Evolutionary conservation across 2,888 invertebrate genomes (phyloP).

Genomic region (Cheilosia vernalis): DNA sequence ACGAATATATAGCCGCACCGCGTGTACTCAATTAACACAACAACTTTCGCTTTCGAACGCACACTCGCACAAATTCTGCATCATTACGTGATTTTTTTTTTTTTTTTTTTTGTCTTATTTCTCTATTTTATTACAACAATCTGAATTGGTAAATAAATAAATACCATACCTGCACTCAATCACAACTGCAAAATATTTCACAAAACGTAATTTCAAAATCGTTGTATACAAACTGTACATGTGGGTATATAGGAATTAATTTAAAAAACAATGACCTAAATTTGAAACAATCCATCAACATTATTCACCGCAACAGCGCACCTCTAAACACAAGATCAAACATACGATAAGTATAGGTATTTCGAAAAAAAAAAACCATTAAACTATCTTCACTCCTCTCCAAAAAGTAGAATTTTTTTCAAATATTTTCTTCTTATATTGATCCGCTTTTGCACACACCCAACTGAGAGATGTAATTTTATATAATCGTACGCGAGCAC

Average conservation of each 20-base stretch:
- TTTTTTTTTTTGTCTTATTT: slow-evolving; percentile 15
- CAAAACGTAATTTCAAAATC: slow-evolving; percentile 37
- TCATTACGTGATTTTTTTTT: slow-evolving; percentile 45
- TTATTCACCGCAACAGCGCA: slow-evolving; percentile 68
- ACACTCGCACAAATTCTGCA: slow-evolving; percentile 55
- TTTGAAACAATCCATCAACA: slow-evolving; percentile 73
- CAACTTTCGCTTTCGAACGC: slow-evolving; percentile 67
- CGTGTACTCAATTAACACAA: slow-evolving; percentile 64
- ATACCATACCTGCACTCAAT: slow-evolving; percentile 32
- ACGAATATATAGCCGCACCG: slow-evolving; percentile 59
- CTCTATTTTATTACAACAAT: slow-evolving; percentile 7
- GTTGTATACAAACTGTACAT: slow-evolving; percentile 34
- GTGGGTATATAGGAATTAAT: slow-evolving; percentile 32
- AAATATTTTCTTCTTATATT: slow-evolving; percentile 58
- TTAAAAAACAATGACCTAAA: slow-evolving; percentile 72
- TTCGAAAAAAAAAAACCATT: slow-evolving; percentile 40
- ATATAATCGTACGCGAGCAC: slow-evolving; percentile 71
- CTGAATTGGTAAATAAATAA: neutral
- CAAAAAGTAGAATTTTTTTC: slow-evolving; percentile 66
- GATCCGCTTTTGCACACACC: slow-evolving; percentile 68
- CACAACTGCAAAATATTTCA: slow-evolving; percentile 25
- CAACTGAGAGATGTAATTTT: slow-evolving; percentile 69
- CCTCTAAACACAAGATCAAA: slow-evolving; percentile 66
- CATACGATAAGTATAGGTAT: slow-evolving; percentile 31
- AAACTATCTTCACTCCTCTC: slow-evolving; percentile 72